phyloP scores from a whole-genome alignment of 2,797 vertebrate species.

The Erpetoichthys calabaricus region DNA sequence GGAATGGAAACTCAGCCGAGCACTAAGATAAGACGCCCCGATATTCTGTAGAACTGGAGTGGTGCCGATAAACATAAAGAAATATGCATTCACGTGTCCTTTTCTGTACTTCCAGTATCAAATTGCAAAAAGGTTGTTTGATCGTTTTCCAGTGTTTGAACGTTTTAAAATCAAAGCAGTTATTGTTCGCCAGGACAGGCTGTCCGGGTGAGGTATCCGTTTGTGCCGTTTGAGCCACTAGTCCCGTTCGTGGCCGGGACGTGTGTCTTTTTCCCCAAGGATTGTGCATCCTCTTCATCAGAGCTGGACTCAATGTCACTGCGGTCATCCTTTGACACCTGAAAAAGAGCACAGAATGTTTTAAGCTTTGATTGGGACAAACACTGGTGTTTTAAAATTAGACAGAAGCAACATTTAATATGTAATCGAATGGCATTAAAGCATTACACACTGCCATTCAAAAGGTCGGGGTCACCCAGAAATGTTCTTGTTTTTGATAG shows the following conservation, averaged over 20 bases:
- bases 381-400: too few species aligned
- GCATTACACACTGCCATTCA: too few species aligned
- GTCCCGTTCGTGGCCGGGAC: conserved; percentile 48
- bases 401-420: not conserved
- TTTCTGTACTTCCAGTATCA: conserved; percentile 64
- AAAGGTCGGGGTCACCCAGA: too few species aligned
- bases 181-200: conserved; percentile 74
- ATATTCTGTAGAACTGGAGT: conserved; percentile 56
- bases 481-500: too few species aligned
- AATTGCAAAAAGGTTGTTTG: conserved; percentile 37
- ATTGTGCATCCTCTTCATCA: conserved; percentile 76
- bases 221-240: conserved; percentile 75
- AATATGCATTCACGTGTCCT: conserved; percentile 58
- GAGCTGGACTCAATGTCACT: conserved; percentile 94
- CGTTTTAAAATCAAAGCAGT: conserved; percentile 30
- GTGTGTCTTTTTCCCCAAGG: conserved; percentile 57
- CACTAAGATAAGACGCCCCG: conserved; percentile 53
- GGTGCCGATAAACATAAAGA: conserved; percentile 61
- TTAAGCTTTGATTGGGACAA: not conserved
- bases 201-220: conserved; percentile 71
- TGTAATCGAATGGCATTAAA: not conserved
- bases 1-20: conserved; percentile 57
- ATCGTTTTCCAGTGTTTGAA: conserved; percentile 26
- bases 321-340: conserved; percentile 88
- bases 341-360: conserved; percentile 15